A percentile compares a stretch with the other conserved stretches of the same genome.
These are phyloP conservation scores for Amphipyra tragopoginis DNA, from an alignment of 2,888 invertebrate species.

Conservation along the genomic window DNA sequence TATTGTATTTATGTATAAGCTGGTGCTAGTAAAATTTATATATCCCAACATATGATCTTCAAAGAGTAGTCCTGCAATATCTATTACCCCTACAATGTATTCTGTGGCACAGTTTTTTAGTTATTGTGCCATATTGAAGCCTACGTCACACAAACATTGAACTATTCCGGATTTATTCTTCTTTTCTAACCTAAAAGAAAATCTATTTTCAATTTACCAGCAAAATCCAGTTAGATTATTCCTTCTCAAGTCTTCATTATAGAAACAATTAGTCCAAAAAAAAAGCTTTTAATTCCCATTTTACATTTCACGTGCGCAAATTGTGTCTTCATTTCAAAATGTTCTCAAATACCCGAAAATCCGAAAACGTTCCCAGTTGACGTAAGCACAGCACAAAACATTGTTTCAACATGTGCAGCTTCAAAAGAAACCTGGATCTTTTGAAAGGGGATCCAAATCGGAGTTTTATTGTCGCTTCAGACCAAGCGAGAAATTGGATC, in stretches of 20 bases:
- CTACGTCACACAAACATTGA: too few species aligned
- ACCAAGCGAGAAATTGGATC: constrained; percentile 21
- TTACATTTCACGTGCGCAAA: background rate
- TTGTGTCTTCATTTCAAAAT: background rate
- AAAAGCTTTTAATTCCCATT: constrained; percentile 5
- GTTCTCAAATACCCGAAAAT: background rate
- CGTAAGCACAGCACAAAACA: constrained; percentile 8
- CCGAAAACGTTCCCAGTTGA: constrained; percentile 8
- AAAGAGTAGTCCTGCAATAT: too few species aligned
- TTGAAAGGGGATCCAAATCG: constrained; percentile 39
- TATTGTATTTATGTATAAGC: too few species aligned
- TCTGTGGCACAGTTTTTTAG: too few species aligned
- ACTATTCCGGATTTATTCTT: too few species aligned
- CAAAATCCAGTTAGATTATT: too few species aligned
- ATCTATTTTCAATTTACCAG: too few species aligned
- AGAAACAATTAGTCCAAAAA: background rate
- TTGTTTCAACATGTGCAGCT: constrained; percentile 27
- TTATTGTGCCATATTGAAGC: too few species aligned
- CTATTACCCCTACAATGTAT: too few species aligned
- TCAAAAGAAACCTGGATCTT: constrained; percentile 29
- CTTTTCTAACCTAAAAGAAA: too few species aligned
- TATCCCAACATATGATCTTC: too few species aligned
- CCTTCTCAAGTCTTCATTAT: background rate
- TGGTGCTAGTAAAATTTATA: too few species aligned
- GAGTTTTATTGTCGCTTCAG: constrained; percentile 32